phyloP scores from a whole-genome alignment of 2,797 vertebrate species.

The Propithecus deckenii region DNA sequence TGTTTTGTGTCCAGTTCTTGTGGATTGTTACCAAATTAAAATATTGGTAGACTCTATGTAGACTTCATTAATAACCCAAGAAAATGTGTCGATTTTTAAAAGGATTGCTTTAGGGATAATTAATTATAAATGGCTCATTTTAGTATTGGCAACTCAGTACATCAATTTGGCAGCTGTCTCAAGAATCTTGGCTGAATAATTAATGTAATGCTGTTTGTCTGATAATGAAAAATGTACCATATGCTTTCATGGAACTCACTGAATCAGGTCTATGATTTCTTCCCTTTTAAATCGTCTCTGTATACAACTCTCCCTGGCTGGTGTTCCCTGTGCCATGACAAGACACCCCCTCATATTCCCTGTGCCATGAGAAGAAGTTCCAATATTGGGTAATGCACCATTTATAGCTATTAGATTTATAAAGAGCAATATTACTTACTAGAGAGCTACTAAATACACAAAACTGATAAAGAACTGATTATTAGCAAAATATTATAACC shows the following conservation, averaged over 20 bases:
- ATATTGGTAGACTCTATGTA: not conserved
- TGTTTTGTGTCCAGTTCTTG: not conserved
- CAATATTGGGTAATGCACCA: not conserved
- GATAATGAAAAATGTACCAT: slow-evolving; percentile 1
- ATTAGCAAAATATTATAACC: not conserved
- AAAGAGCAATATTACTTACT: not conserved
- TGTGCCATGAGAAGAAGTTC: not conserved
- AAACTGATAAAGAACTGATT: not conserved
- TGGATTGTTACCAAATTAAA: slow-evolving; percentile 29
- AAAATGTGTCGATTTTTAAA: slow-evolving; percentile 24
- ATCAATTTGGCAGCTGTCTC: slow-evolving; percentile 70
- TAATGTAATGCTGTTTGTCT: not conserved
- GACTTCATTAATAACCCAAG: slow-evolving; percentile 12
- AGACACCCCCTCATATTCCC: not conserved
- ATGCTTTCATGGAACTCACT: not conserved
- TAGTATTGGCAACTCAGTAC: slow-evolving; percentile 61
- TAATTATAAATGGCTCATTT: slow-evolving; percentile 75
- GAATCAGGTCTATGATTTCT: not conserved
- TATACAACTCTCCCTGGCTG: not conserved
- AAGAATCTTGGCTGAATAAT: slow-evolving; percentile 53
- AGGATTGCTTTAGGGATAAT: slow-evolving; percentile 66
- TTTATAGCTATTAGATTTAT: not conserved
- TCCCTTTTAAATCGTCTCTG: not conserved
- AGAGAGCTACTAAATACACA: not conserved
- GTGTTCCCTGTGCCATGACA: not conserved